Percentiles rank a stretch among this genome's conserved stretches.
These are phyloP conservation scores for Leucophenga montana DNA, from an alignment of 2,888 invertebrate species.

Conservation along the genomic window DNA sequence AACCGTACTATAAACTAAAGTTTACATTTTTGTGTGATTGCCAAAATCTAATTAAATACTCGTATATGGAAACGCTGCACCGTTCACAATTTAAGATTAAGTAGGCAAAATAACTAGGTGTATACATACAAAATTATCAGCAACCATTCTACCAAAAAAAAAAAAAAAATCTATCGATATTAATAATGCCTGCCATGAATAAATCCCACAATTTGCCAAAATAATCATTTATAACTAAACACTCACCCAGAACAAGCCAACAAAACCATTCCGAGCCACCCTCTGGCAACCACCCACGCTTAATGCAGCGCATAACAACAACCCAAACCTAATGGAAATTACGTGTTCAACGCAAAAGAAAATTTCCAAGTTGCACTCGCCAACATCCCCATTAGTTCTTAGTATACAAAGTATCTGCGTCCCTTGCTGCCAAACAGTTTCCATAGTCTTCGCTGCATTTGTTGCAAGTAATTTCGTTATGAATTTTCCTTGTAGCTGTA, in stretches of 20 bases:
- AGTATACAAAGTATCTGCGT: too few species aligned
- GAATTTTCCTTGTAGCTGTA: conserved; percentile 54
- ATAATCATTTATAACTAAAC: conserved; percentile 16
- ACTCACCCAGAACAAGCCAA: neutral
- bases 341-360: conserved; percentile 3
- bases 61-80: too few species aligned
- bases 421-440: too few species aligned
- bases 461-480: conserved; percentile 63
- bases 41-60: too few species aligned
- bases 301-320: neutral
- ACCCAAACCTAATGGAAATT: conserved; percentile 17
- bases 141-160: too few species aligned
- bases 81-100: too few species aligned
- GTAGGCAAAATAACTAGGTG: too few species aligned
- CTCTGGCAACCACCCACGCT: neutral
- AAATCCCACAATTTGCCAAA: conserved; percentile 15
- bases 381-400: neutral
- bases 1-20: too few species aligned
- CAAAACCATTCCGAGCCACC: neutral
- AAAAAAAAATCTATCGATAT: too few species aligned
- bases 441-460: conserved; percentile 51
- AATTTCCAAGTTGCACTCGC: neutral
- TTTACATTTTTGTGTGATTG: too few species aligned
- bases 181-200: too few species aligned
- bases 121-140: too few species aligned